Base-by-base conservation (phyloP, 2,888 invertebrate genomes). In the Xanthorhoe spadicearia region DNA sequence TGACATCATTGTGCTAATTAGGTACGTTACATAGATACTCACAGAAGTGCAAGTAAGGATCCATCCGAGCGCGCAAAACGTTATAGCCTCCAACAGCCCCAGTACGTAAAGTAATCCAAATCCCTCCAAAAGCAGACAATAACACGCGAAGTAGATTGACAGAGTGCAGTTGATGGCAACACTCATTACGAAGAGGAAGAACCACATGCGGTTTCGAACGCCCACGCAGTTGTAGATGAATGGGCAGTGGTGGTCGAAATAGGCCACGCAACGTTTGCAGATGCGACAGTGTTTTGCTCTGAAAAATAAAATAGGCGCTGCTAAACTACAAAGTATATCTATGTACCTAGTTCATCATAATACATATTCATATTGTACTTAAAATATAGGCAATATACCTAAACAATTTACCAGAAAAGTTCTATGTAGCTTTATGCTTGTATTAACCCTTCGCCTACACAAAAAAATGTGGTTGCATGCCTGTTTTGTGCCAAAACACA, bases 211-310 rank as follows among this genome's bases (percentile, higher is more conserved):
- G 89, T 98, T 98, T 68, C 96, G 95, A 48, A 98, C 93, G 0
- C 98, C 98, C 17, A 98, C 97, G 85, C 98, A 98, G 85, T 98
- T 98, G 89, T 98, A 97, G 77, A 98, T 98, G 84, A 98, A 98
- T 0, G 98, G 98, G 84, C 98, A 98, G 85, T 98, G 98, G 88
- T 98, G 98, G 85, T 98, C 98, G 82, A 98, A 98, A 84, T 98
- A 97, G 0, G 96, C 95, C 2, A 97, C 97, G 82, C 97, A 97
- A 64, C 97, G 95, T 83, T 98, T 98, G 90, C 98, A 98, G 61
- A 98, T 96, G 56, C 98, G 95, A 79, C 98, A 98, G 85, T 98
- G 98, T 85, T 98, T 98, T 6, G 98, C 97, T 73, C 92, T 92
- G 83, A 69, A 77, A 70, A 59, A 52, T 59, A 35, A 55, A 8